Conservation (phyloP, 2,113 vertebrate species). For the Microcebus jonahi region DNA sequence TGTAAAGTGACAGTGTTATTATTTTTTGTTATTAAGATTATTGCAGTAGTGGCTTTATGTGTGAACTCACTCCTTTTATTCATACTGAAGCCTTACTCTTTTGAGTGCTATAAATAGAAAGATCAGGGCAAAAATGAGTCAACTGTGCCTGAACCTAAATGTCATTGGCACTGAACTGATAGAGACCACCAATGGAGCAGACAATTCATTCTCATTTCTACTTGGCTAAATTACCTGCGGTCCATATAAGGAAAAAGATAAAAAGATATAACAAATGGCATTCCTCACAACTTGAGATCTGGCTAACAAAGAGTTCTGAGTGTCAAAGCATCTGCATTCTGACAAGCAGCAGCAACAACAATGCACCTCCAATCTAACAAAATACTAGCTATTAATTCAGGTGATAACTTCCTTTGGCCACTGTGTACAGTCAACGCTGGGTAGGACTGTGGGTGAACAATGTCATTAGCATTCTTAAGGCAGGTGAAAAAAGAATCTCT, state of each 20-base stretch:
- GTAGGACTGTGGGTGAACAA: not conserved
- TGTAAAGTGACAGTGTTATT: constrained; percentile 57
- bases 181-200: not conserved
- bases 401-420: not conserved
- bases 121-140: not conserved
- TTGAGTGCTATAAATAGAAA: not conserved
- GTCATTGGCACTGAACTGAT: not conserved
- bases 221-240: constrained; percentile 10
- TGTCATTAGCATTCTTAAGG: not conserved
- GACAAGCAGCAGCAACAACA: not conserved
- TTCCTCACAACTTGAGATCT: not conserved
- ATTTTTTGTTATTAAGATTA: constrained; percentile 65
- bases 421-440: not conserved
- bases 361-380: not conserved
- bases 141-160: constrained; percentile 32
- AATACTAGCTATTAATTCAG: not conserved
- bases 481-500: not conserved
- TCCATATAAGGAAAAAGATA: not conserved
- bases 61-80: constrained; percentile 48
- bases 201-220: constrained; percentile 27
- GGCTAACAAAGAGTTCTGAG: not conserved
- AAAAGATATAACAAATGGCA: not conserved
- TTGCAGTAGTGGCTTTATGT: constrained; percentile 9
- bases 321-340: not conserved
- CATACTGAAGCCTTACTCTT: not conserved